These are phyloP conservation scores for Apostichopus californicus DNA, from an alignment of 35 echinoderm and acorn worm genomes.

Conservation along the genomic window DNA sequence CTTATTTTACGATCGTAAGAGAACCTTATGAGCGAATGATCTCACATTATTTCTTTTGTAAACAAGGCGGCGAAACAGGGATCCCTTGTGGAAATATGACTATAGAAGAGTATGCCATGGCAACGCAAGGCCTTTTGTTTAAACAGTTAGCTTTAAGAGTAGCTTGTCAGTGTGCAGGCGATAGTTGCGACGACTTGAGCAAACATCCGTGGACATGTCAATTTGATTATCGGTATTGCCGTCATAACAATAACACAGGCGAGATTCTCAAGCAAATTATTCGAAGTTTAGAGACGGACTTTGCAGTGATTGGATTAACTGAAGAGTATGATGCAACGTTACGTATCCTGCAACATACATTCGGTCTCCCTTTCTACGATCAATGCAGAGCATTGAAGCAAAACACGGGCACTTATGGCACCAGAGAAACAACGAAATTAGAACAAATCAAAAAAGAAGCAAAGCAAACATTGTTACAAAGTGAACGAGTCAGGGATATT, in stretches of 20 bases:
- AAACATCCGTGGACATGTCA: not conserved
- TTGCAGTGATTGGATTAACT: constrained; percentile 48
- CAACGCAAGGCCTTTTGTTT: not conserved
- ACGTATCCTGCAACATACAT: constrained; percentile 10
- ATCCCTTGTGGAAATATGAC: not conserved
- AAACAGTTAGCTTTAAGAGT: not conserved
- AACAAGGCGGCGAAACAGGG: constrained; percentile 10
- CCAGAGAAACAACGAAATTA: not conserved
- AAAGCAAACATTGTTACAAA: not conserved
- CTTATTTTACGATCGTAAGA: constrained; percentile 24
- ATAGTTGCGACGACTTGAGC: not conserved
- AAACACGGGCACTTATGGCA: constrained; percentile 12
- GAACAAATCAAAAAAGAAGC: not conserved
- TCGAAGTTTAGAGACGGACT: not conserved
- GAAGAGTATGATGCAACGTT: constrained; percentile 51
- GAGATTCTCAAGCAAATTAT: not conserved
- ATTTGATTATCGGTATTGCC: not conserved
- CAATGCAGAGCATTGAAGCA: not conserved
- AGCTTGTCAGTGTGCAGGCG: not conserved
- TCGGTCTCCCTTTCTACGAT: constrained; percentile 39
- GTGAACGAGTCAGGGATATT: not conserved
- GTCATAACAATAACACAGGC: not conserved
- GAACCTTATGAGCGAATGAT: constrained; percentile 44
- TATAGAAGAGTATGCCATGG: not conserved
- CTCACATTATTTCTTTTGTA: constrained; percentile 35